A percentile compares a stretch with the other conserved stretches of the same genome.
Evolutionary conservation across 2,113 vertebrate genomes (phyloP).

Genomic region (Oreotrochilus melanogaster): DNA sequence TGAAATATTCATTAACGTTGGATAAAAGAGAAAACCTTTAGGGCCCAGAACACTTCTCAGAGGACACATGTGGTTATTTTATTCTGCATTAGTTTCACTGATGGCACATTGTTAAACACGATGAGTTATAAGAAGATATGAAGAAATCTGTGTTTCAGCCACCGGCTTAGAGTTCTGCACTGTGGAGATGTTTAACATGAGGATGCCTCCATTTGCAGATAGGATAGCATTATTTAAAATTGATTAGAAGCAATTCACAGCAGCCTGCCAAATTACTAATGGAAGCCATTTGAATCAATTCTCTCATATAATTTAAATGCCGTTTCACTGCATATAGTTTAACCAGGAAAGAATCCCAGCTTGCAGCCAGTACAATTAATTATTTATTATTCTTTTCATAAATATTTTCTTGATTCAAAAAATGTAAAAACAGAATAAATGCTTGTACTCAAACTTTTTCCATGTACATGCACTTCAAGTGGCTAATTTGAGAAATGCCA

Average conservation of each 20-base stretch:
- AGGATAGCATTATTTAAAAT: conserved; percentile 78
- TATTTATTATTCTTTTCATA: conserved; percentile 81
- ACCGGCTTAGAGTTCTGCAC: conserved; percentile 62
- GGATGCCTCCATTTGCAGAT: conserved; percentile 47
- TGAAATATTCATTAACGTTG: conserved; percentile 26
- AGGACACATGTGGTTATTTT: background rate
- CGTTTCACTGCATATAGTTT: conserved; percentile 73
- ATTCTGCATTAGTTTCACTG: background rate
- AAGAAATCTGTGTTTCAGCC: conserved; percentile 58
- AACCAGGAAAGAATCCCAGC: conserved; percentile 72
- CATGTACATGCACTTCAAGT: background rate
- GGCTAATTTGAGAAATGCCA: conserved; percentile 74
- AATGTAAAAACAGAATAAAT: conserved; percentile 41
- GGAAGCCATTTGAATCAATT: conserved; percentile 83
- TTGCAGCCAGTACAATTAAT: conserved; percentile 73
- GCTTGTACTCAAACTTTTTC: conserved; percentile 49
- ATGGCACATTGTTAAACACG: conserved; percentile 59
- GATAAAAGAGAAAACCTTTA: conserved; percentile 18
- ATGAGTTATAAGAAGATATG: conserved; percentile 52
- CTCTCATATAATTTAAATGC: conserved; percentile 81
- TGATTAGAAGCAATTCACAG: conserved; percentile 78
- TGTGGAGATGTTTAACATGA: conserved; percentile 19
- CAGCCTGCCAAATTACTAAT: conserved; percentile 81
- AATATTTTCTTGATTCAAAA: conserved; percentile 61
- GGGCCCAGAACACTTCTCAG: background rate